Percentiles rank a stretch among this genome's conserved stretches.
Conservation (phyloP, 2,797 vertebrate species). For the Urosaurus nigricauda region DNA sequence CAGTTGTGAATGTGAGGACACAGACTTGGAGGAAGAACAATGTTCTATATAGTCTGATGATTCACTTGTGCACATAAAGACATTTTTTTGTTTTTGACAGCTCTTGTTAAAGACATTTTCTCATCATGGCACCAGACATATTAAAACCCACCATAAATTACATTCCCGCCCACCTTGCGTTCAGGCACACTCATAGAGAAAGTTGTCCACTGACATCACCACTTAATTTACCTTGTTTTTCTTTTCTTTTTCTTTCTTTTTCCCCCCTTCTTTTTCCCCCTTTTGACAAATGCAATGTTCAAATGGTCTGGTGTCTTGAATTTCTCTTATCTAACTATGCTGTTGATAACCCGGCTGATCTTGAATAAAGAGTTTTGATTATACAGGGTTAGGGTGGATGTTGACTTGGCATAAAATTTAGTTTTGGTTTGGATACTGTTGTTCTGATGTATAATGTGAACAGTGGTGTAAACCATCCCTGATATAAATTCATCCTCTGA, state of each 20-base stretch:
- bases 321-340: background rate
- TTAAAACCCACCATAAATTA: conserved; percentile 28
- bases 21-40: conserved; percentile 15
- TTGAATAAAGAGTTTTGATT: background rate
- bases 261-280: no score
- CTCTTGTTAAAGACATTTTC: conserved; percentile 29
- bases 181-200: background rate
- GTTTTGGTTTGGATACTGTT: background rate
- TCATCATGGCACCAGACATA: conserved; percentile 16
- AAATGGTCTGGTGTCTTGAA: conserved; percentile 7
- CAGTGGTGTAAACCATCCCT: background rate
- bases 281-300: background rate
- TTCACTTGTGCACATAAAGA: conserved; percentile 4
- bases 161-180: background rate
- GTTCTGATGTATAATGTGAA: background rate
- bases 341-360: background rate
- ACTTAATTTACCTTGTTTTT: background rate
- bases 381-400: background rate
- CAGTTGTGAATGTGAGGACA: background rate
- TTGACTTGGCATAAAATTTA: background rate
- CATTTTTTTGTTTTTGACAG: background rate
- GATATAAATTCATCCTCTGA: background rate
- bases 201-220: background rate
- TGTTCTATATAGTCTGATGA: conserved; percentile 1
- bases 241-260: no score